phyloP scores from a whole-genome alignment of 2,888 invertebrate species.

The Xanthostigma xanthostigma region DNA sequence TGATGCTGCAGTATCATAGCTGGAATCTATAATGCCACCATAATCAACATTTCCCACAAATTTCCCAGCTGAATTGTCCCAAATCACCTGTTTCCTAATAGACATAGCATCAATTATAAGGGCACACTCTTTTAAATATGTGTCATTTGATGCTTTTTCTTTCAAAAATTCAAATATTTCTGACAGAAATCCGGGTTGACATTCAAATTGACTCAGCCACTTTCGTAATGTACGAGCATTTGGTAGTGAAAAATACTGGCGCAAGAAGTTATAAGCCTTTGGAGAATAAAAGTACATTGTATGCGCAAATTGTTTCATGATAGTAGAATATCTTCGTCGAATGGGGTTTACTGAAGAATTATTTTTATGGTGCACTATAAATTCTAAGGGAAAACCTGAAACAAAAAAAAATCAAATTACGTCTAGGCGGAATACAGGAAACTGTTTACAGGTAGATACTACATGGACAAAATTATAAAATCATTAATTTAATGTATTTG shows the following conservation, averaged over 20 bases:
- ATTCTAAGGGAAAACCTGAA: too few relatives aligned
- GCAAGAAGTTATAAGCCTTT: conserved; percentile 14
- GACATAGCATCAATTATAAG: conserved; percentile 6
- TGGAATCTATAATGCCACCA: conserved; percentile 9
- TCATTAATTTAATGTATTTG: too few relatives aligned
- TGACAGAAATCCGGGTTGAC: not conserved
- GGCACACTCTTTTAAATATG: conserved; percentile 1
- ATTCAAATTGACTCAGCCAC: conserved; percentile 13
- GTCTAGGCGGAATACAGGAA: too few relatives aligned
- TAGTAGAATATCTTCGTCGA: conserved; percentile 9
- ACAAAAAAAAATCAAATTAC: too few relatives aligned
- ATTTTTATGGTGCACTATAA: too few relatives aligned
- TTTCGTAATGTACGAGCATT: conserved; percentile 13
- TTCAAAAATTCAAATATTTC: conserved; percentile 1
- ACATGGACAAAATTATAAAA: too few relatives aligned
- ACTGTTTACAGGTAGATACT: too few relatives aligned
- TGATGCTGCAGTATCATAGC: conserved; percentile 11
- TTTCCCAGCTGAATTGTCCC: conserved; percentile 4
- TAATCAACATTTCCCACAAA: conserved; percentile 11
- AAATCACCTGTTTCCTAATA: conserved; percentile 7
- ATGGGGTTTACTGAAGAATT: not conserved
- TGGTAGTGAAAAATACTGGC: conserved; percentile 12
- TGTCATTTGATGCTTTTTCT: not conserved
- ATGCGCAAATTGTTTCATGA: conserved; percentile 12
- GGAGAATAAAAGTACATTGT: conserved; percentile 10